phyloP scores from a whole-genome alignment of 2,797 vertebrate genomes.

The Todus mexicanus region DNA sequence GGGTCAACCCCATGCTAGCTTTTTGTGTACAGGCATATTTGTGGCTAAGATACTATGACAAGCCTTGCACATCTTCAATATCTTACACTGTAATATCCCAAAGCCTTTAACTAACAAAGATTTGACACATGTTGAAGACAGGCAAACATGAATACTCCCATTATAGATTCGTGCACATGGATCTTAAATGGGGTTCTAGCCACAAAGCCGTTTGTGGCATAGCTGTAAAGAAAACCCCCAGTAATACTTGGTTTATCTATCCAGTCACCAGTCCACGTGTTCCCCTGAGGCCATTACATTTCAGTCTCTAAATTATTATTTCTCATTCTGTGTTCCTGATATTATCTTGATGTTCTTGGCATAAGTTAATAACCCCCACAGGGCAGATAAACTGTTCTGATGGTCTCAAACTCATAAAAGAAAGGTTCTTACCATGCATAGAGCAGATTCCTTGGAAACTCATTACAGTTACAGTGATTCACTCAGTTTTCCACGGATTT shows the following conservation, averaged over 20 bases:
- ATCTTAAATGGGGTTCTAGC: neutral
- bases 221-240: neutral
- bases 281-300: neutral
- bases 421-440: neutral
- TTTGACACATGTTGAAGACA: fast-evolving
- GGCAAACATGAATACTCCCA: neutral
- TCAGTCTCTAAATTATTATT: neutral
- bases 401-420: slow-evolving; percentile 36
- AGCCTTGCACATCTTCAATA: neutral
- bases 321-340: neutral
- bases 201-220: neutral
- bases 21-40: neutral
- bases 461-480: slow-evolving; percentile 12
- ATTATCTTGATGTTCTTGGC: slow-evolving; percentile 21
- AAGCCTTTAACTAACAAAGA: neutral
- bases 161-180: neutral
- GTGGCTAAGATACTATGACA: neutral
- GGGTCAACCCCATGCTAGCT: neutral
- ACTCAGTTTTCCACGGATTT: neutral
- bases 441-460: slow-evolving; percentile 23
- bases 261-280: neutral
- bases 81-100: neutral
- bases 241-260: neutral
- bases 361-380: slow-evolving; percentile 9
- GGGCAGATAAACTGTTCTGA: slow-evolving; percentile 23